Base-by-base conservation (phyloP, 2,797 vertebrate species). In the Myotis daubentonii region DNA sequence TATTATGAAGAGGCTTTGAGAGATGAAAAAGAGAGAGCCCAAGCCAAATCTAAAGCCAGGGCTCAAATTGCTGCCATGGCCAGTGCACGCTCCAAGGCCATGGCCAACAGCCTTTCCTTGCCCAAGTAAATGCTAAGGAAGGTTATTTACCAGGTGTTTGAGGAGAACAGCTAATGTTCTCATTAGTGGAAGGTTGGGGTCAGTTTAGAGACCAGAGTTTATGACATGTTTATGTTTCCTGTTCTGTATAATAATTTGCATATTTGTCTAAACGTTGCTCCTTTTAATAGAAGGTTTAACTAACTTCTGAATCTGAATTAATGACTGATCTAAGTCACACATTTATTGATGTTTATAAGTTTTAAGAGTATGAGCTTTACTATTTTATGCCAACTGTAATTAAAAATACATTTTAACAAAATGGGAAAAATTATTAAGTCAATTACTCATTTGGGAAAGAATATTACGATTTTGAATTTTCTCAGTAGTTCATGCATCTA, bases 1-100 rank as follows among this genome's bases (percentile, higher is more conserved):
- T 47, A 9, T 15, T 93, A 90, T 49, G 41, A 82, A 38, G 94
- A 92, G 13, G 93, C 91, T 75, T 10, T 90, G 62, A 66, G 20
- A 93, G 92, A 95, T 86, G 87, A 82, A 33, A 79, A 94, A 82
- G 89, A 95, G 75, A 90, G 89, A 81, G 30, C 60, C 22, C 23
- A 1, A 82, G 92, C 94, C 33, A 72, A 83, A 91, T 44, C 13
- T 88, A 62, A 36, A 68, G 89, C 94, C 38, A 95, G 11, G 33
- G 83, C 90, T 88, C 23, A 0, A 3, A 49, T 9, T 41, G 22
- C 44, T 44, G 65, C 93, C 15, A 8, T 5, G 16, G 86, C 66
- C 41, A 55, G 9, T 9, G 66, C 5, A 6, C 44, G 0, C 30
- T 36, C 49, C 81, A 70, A 1, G 28, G 55, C n/a, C 62, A 8